Conservation (phyloP, 2,113 vertebrate genomes). For the Notothenia rossii region DNA sequence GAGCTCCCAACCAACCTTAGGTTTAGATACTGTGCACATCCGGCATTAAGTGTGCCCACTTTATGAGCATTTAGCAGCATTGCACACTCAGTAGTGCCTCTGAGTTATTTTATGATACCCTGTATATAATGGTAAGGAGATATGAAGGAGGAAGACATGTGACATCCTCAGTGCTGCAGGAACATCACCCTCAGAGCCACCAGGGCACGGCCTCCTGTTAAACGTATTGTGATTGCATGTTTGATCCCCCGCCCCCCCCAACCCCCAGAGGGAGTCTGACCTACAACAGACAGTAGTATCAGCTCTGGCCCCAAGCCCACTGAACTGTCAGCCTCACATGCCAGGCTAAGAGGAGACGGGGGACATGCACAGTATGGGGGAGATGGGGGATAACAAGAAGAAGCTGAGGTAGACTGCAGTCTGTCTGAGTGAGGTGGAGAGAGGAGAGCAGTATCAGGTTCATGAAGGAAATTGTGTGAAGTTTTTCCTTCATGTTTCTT, state of each 20-base stretch:
- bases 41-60: no score
- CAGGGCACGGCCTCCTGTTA: conserved; percentile 56
- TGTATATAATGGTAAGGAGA: neutral
- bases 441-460: neutral
- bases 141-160: neutral
- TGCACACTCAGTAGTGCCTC: no score
- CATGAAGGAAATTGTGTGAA: neutral
- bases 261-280: conserved; percentile 50
- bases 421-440: conserved; percentile 18
- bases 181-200: conserved; percentile 33
- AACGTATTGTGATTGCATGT: conserved; percentile 46
- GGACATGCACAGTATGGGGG: conserved; percentile 31
- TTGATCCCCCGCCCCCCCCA: conserved; percentile 1
- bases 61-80: no score
- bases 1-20: no score
- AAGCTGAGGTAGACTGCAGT: conserved; percentile 44
- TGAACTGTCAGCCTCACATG: conserved; percentile 56
- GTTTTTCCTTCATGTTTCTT: neutral
- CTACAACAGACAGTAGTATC: conserved; percentile 47
- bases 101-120: no score
- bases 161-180: neutral
- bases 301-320: conserved; percentile 60
- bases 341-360: conserved; percentile 45
- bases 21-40: no score
- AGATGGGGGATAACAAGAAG: conserved; percentile 60